Base-by-base conservation (phyloP, 2,113 vertebrate genomes). In the Nansenia antarctica region DNA sequence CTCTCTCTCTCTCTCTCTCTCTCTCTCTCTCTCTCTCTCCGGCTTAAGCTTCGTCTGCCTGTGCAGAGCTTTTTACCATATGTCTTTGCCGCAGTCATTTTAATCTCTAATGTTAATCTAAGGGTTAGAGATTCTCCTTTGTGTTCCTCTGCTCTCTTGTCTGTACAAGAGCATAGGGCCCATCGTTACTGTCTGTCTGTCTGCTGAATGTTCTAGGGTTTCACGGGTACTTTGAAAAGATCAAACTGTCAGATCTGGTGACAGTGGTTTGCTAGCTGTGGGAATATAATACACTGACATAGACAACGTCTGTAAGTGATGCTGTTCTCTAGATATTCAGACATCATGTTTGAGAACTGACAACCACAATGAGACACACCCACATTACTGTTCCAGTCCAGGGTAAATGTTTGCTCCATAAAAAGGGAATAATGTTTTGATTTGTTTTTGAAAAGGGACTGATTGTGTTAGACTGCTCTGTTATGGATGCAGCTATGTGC, bases 91-190 rank as follows among this genome's bases (percentile, higher is more conserved):
- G 11, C 20, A 70, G 67, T 59, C 27, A 60, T 68, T 72, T 78
- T 65, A 69, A 70, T 72, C 29, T n/a, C 42, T 70, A 2, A 42
- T 67, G 24, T 5, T n/a, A 52, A 68, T 60, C 67, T n/a, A n/a
- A n/a, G n/a, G n/a, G n/a, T n/a, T n/a, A n/a, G n/a, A n/a, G n/a
- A n/a, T n/a, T 37, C 5, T 20, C 29, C 31, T 60, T n/a, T 47
- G 55, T 31, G 52, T 15, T 5, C 29, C 15, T 32, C 60, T 62
- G 37, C 71, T 5, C 29, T 18, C 37, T 59, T 62, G 37, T 73
- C 59, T 62, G 37, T 73, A 54, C n/a, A 70, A 77, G 60, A 79
- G 69, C 83, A 71, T 73, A 79, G 34, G 58, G 35, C 67, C 73
- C 54, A 35, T 14, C n/a, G 32, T 55, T 2, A 24, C 60, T 53